Base-by-base conservation (phyloP, 2,888 invertebrate genomes). In the Sicus ferrugineus region DNA sequence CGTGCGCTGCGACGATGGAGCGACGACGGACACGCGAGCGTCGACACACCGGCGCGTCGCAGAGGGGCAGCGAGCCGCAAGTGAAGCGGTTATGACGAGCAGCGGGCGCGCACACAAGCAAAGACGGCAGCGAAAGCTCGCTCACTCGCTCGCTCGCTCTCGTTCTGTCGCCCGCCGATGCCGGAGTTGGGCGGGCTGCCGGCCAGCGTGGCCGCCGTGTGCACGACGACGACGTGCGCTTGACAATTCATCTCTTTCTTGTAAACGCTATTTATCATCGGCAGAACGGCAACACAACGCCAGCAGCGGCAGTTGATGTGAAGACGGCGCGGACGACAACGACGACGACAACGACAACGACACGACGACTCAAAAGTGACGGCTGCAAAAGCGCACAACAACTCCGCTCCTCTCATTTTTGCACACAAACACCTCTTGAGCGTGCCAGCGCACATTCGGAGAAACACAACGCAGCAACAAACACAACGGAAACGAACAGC, bases 251-350 rank as follows among this genome's bases (percentile, higher is more conserved):
- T 82, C 82, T 82, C 82, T 82, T 82, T 82, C 82, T 83, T 82
- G 81, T 82, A 82, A 83, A 82, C 82, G 82, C 82, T 80, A 82
- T 82, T 82, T 82, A 82, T 82, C 81, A 82, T 82, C 83, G 82
- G 80, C 74, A 21, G 75, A 82, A 82, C 79, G 82, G 81, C 80
- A 81, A 80, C 80, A 77, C 46, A 28, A 67, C 58, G 46, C 19
- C 56, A 71, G 38, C 66, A 69, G 67, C 65, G 28, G 28, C 21
- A 19, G 64, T 48, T 76, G 77, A n/a, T n/a, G n/a, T n/a, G n/a
- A n/a, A n/a, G n/a, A 80, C 79, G 78, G 80, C 77, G 80, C 78
- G 75, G 79, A 80, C 76, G 75, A 78, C 77, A 75, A 19, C 79
- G 75, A 63, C 70, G 61, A 66, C 73, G 59, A 64, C 68, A 52